Evolutionary conservation across 1,140 invertebrate genomes (phyloP).

Genomic region (Meloidogyne chitwoodi): DNA sequence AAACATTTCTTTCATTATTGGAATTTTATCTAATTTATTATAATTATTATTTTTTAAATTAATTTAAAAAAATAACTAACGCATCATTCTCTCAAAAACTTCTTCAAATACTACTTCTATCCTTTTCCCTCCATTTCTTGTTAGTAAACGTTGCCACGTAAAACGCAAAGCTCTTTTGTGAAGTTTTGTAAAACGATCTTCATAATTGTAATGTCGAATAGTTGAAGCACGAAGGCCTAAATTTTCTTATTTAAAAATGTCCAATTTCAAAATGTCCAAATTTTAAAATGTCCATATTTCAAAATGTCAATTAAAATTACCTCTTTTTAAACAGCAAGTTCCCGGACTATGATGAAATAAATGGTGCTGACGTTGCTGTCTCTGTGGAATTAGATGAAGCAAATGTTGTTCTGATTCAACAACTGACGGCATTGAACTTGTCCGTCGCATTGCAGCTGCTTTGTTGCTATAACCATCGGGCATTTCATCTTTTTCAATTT

Average conservation of each 20-base stretch:
- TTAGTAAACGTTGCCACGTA: conserved; percentile 59
- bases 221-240: background rate
- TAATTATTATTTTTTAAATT: background rate
- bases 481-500: conserved; percentile 4
- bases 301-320: background rate
- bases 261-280: too few relatives aligned
- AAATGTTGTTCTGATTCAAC: conserved; percentile 22
- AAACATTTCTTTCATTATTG: conserved; percentile 57
- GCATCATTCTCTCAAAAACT: conserved; percentile 35
- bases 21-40: conserved; percentile 22
- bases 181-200: conserved; percentile 53
- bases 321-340: background rate
- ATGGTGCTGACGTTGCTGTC: background rate
- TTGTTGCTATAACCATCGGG: conserved; percentile 2
- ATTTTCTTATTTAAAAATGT: background rate
- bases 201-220: conserved; percentile 55
- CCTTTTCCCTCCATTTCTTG: conserved; percentile 57
- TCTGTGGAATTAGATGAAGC: background rate
- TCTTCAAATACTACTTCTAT: conserved; percentile 60
- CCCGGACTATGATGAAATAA: background rate
- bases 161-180: conserved; percentile 56
- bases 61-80: background rate
- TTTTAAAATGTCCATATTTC: background rate
- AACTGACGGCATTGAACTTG: conserved; percentile 49
- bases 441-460: conserved; percentile 25